phyloP scores from a whole-genome alignment of 1,140 invertebrate species.

The Eupristina koningsbergeri region DNA sequence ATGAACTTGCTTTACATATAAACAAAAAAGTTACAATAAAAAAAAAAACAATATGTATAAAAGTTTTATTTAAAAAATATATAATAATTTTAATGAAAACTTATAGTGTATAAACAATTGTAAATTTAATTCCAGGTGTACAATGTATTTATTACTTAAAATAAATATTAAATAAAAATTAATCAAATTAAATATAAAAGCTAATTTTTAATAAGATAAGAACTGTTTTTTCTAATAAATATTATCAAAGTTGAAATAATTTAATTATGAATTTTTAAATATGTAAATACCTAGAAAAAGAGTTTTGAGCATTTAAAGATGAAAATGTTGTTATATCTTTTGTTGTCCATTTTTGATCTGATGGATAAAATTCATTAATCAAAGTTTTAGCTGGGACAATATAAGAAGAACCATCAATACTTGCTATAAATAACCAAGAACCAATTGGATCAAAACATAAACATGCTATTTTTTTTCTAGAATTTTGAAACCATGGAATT shows the following conservation, averaged over 20 bases:
- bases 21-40: too few relatives aligned
- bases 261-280: neutral
- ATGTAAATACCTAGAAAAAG: conserved; percentile 71
- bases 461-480: conserved; percentile 76
- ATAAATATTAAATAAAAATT: too few relatives aligned
- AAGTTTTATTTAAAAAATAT: too few relatives aligned
- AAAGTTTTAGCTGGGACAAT: conserved; percentile 77
- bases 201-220: too few relatives aligned
- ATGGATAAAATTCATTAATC: conserved; percentile 73
- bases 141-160: too few relatives aligned
- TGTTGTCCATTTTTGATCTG: conserved; percentile 77
- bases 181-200: too few relatives aligned
- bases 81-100: too few relatives aligned
- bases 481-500: conserved; percentile 79
- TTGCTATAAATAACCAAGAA: conserved; percentile 79
- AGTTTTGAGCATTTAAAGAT: conserved; percentile 72
- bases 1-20: too few relatives aligned
- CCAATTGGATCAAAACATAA: conserved; percentile 82
- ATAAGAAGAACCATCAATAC: conserved; percentile 76
- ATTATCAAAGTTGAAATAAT: neutral
- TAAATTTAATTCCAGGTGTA: too few relatives aligned
- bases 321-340: conserved; percentile 74
- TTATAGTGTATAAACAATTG: neutral
- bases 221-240: neutral
- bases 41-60: too few relatives aligned